Percentiles rank a stretch among this genome's conserved stretches.
phyloP scores from a whole-genome alignment of 2,888 invertebrate species.

The Chloroclystis v-ata region DNA sequence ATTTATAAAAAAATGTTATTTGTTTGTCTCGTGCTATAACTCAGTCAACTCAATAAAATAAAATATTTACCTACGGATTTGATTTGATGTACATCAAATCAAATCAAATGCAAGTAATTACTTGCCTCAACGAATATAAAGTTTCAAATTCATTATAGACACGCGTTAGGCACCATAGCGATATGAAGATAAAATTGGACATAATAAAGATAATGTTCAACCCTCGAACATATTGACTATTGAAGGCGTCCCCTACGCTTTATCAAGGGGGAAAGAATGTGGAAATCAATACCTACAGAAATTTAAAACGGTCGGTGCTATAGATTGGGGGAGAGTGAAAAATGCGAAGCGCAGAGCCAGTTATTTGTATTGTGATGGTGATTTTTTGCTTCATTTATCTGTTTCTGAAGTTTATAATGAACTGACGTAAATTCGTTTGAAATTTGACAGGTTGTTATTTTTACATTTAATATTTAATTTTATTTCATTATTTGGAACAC shows the following conservation, averaged over 20 bases:
- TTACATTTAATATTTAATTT: too few relatives aligned
- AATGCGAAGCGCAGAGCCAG: background rate
- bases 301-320: conserved; percentile 58
- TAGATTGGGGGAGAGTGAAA: conserved; percentile 39
- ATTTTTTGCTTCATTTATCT: background rate
- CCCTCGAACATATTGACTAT: conserved; percentile 40
- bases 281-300: conserved; percentile 70
- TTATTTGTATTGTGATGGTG: background rate
- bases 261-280: conserved; percentile 38
- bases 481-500: too few relatives aligned
- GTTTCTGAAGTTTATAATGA: background rate
- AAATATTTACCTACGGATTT: too few relatives aligned
- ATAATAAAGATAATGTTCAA: conserved; percentile 25
- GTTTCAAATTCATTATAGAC: too few relatives aligned
- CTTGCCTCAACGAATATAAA: too few relatives aligned
- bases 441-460: too few relatives aligned
- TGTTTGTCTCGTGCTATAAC: too few relatives aligned
- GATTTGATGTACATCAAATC: too few relatives aligned
- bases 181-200: conserved; percentile 17
- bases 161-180: conserved; percentile 1
- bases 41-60: too few relatives aligned
- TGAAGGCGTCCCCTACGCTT: conserved; percentile 37
- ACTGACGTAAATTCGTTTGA: too few relatives aligned
- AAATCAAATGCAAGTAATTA: too few relatives aligned
- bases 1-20: too few relatives aligned